These are phyloP conservation scores for Haemorhous mexicanus DNA, from an alignment of 2,113 vertebrate species.

Conservation along the genomic window DNA sequence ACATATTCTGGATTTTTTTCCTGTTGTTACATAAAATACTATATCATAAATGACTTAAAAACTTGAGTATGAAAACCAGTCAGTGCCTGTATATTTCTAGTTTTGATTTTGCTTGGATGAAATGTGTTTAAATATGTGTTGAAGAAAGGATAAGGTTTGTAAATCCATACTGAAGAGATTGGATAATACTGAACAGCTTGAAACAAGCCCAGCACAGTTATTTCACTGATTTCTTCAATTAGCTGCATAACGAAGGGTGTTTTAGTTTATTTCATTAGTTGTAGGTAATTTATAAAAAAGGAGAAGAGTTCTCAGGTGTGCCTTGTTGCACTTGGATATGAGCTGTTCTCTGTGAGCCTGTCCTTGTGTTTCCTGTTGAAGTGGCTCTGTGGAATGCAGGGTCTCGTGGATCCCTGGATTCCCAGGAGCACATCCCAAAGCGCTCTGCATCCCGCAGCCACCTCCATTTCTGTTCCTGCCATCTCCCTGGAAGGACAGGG, in stretches of 20 bases:
- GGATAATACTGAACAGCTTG: background rate
- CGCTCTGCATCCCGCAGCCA: background rate
- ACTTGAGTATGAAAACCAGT: background rate
- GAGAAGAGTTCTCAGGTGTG: background rate
- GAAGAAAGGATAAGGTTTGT: background rate
- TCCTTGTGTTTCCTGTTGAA: background rate
- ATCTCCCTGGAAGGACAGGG: background rate
- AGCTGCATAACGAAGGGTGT: background rate
- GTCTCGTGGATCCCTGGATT: background rate
- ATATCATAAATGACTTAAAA: background rate
- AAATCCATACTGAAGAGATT: background rate
- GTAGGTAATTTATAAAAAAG: background rate
- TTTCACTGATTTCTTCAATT: background rate
- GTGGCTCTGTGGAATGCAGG: background rate
- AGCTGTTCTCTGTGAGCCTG: background rate
- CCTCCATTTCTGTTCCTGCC: background rate
- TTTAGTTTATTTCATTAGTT: background rate
- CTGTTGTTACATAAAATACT: background rate
- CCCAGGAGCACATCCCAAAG: background rate
- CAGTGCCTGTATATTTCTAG: background rate
- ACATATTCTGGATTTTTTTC: background rate
- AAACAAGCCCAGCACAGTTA: background rate
- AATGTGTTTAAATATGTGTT: background rate
- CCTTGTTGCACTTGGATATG: background rate
- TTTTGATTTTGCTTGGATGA: background rate